Base-by-base conservation (phyloP, 1,140 invertebrate species). In the Lineus longissimus region DNA sequence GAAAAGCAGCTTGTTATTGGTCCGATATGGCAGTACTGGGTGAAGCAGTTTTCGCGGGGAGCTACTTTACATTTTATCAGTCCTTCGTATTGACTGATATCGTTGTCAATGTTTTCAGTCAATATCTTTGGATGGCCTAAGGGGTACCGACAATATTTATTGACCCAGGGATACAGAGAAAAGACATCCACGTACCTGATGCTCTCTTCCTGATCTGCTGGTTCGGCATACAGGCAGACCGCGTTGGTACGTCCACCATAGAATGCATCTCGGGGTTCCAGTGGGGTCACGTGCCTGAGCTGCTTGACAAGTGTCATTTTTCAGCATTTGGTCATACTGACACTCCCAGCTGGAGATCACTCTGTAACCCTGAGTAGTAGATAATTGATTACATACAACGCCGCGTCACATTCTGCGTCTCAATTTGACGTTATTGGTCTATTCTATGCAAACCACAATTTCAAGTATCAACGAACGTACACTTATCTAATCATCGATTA, bases 211-310 rank as follows among this genome's bases (percentile, higher is more conserved):
- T 66, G 41, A 27, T n/a, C n/a, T n/a, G 60, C 45, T n/a, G 55
- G 55, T 65, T 74, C 69, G 59, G 74, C 69, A 40, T 69, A 67
- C 13, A 75, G 59, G 6, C 69, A 64, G n/a, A 68, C 71, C 29
- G 73, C 76, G 61, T 75, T 73, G 19, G 73, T 80, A n/a, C 76
- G 43, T 23, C 78, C 77, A 15, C 79, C 77, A 59, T 72, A 79
- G 57, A 81, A 77, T 31, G 68, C 65, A 51, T 79, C 72, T 47
- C 73, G 36, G 17, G 69, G 63, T 25, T 68, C 61, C 55, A 70
- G 29, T 30, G 66, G 36, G n/a, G 63, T 55, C 41, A 43, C n/a
- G 6, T 61, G 15, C 40, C 63, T 47, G 30, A 71, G 45, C 43
- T 55, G 56, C 19, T 58, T 29, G 11, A 65, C 25, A 63, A 67